These are phyloP conservation scores for Callionymus lyra DNA, from an alignment of 2,113 vertebrate species.

Conservation along the genomic window DNA sequence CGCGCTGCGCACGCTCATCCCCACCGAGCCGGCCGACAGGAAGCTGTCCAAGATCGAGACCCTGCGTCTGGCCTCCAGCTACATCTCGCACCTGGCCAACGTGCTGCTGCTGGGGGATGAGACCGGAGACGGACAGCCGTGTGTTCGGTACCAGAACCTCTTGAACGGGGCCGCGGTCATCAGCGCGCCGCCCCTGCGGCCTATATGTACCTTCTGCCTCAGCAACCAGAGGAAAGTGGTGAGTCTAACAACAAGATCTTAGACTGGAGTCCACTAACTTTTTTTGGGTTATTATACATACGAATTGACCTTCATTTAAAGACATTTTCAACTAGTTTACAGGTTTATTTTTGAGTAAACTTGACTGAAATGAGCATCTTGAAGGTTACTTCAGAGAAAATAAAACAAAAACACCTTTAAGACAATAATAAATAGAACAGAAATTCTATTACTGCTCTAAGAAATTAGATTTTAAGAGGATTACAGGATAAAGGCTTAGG, in stretches of 20 bases:
- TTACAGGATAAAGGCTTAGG: too few relatives aligned
- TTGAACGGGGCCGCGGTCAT: constrained; percentile 45
- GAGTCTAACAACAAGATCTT: constrained; percentile 41
- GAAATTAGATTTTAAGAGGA: too few relatives aligned
- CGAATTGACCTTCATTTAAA: too few relatives aligned
- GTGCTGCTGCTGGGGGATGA: constrained; percentile 70
- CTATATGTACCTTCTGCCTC: constrained; percentile 88
- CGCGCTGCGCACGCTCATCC: constrained; percentile 79
- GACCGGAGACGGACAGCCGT: constrained; percentile 66
- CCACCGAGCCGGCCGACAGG: constrained; percentile 77
- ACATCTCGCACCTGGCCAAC: constrained; percentile 84
- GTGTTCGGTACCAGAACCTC: constrained; percentile 63
- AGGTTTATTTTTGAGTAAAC: too few relatives aligned
- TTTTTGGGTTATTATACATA: too few relatives aligned
- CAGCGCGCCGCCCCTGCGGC: constrained; percentile 54
- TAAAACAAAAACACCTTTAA: too few relatives aligned
- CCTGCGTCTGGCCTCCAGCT: constrained; percentile 80
- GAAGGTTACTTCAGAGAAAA: too few relatives aligned
- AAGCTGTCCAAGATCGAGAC: constrained; percentile 88
- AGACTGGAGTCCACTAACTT: neutral
- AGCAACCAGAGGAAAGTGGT: constrained; percentile 79
- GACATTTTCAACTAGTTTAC: too few relatives aligned
- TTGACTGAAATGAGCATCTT: too few relatives aligned
- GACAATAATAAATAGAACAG: too few relatives aligned
- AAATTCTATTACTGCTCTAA: too few relatives aligned